Evolutionary conservation across 2,888 invertebrate species (phyloP), one percentile per base, ranked within the genome.

Genomic region (Psylliodes chrysocephalus): DNA sequence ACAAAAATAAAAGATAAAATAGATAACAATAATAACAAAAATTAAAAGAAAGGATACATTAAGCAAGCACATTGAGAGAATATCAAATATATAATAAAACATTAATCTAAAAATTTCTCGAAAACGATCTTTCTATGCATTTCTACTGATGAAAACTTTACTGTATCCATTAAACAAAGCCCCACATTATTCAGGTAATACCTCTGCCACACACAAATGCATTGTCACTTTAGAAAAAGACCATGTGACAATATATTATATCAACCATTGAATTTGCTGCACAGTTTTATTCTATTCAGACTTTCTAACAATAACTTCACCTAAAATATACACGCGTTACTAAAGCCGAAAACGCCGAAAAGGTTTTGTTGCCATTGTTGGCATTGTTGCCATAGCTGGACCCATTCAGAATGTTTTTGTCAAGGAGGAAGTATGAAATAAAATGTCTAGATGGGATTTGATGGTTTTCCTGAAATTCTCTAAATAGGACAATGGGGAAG

Each of bases 251-350:
- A 82, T 82, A 80, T 81, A 81, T 82, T 82, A 81, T 82, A 81
- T 82, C 80, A 77, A 78, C 78, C 75, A 80, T 79, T 80, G 79
- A 81, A 81, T 80, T 78, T 76, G 73, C 77, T 78, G 78, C 78
- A 81, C 79, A 81, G 80, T 81, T 81, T 82, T 80, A 81, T 81
- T 79, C 81, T 71, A 73, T 74, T 72, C 71, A 74, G 47, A 68
- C 69, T 73, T 73, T 67, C 73, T 73, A 72, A 78, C 78, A 79
- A 79, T 75, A 71, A 77, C 71, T 69, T 72, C 56, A 75, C 78
- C 80, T 81, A 82, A 82, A 82, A 82, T 82, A 82, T 81, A 82
- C 82, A 82, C 82, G 82, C 82, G 81, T 82, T 82, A 76, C 81
- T 78, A 82, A 82, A 82, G 79, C 82, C 82, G 81, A 81, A 82